Evolutionary conservation across 2,888 invertebrate genomes (phyloP).

Genomic region (Trichopria drosophilae): DNA sequence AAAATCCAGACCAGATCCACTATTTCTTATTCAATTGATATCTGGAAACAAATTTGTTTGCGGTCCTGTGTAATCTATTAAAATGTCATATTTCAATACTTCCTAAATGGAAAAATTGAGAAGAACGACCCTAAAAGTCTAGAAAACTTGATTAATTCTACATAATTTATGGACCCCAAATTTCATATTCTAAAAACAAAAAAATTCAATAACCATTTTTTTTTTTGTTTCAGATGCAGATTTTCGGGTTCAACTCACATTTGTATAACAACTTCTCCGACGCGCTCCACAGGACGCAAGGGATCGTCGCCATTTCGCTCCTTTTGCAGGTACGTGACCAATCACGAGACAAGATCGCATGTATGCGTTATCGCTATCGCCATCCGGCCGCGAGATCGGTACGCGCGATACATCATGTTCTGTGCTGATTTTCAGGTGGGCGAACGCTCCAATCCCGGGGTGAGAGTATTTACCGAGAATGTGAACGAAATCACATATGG

Average conservation of each 20-base stretch:
- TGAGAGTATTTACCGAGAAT: conserved; percentile 88
- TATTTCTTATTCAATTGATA: no score
- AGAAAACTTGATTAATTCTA: no score
- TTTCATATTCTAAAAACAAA: conserved; percentile 4
- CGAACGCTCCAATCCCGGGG: conserved; percentile 86
- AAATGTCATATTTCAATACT: no score
- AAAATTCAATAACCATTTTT: conserved; percentile 19
- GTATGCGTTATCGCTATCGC: conserved; percentile 28
- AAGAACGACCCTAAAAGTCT: no score
- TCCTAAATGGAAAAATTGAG: no score
- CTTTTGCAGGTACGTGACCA: conserved; percentile 80
- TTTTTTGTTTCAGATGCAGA: conserved; percentile 86
- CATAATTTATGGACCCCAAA: no score
- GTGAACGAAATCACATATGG: conserved; percentile 89
- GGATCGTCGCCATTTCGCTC: conserved; percentile 91
- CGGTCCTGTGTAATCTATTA: no score
- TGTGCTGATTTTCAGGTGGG: conserved; percentile 73
- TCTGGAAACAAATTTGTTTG: no score
- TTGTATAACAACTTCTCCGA: conserved; percentile 95
- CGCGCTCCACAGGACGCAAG: conserved; percentile 90
- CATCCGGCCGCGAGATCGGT: conserved; percentile 35
- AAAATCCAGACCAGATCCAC: no score
- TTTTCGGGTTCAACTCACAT: conserved; percentile 97
- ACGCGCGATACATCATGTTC: conserved; percentile 39
- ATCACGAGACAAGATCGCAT: conserved; percentile 30